Evolutionary conservation across 2,797 vertebrate genomes (phyloP).

Genomic region (Eulemur rubriventer): DNA sequence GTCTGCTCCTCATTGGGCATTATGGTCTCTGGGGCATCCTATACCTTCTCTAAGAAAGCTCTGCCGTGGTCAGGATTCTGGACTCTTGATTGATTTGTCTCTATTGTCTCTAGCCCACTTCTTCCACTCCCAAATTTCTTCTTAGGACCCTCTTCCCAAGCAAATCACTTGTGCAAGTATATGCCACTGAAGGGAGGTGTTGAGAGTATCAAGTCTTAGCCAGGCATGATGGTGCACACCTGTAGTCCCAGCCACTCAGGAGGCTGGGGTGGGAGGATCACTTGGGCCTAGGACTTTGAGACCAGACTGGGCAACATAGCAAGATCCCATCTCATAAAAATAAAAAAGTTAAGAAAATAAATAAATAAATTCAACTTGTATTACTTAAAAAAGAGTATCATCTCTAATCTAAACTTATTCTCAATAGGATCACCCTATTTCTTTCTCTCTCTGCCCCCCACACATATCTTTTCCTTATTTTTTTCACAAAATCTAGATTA

Average conservation of each 20-base stretch:
- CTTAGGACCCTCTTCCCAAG: background rate
- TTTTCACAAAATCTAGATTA: background rate
- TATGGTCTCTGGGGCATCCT: background rate
- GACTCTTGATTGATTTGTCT: background rate
- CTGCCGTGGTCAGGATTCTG: background rate
- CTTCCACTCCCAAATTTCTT: background rate
- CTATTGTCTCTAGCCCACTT: background rate
- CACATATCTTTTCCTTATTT: background rate
- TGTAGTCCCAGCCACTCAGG: background rate
- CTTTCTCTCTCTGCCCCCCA: background rate
- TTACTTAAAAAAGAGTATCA: background rate
- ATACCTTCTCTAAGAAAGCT: background rate
- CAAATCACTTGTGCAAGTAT: background rate
- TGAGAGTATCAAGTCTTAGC: background rate
- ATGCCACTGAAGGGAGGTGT: background rate
- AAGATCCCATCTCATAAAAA: background rate
- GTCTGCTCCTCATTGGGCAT: background rate
- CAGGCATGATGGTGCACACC: background rate
- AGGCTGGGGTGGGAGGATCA: background rate
- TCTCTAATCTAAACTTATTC: background rate
- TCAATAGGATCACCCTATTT: background rate
- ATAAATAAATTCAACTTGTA: background rate
- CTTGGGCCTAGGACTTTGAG: background rate
- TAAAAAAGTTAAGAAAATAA: background rate
- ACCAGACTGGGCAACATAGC: background rate